These are phyloP conservation scores for Oncorhynchus keta DNA, from an alignment of 2,113 vertebrate genomes.

Conservation along the genomic window DNA sequence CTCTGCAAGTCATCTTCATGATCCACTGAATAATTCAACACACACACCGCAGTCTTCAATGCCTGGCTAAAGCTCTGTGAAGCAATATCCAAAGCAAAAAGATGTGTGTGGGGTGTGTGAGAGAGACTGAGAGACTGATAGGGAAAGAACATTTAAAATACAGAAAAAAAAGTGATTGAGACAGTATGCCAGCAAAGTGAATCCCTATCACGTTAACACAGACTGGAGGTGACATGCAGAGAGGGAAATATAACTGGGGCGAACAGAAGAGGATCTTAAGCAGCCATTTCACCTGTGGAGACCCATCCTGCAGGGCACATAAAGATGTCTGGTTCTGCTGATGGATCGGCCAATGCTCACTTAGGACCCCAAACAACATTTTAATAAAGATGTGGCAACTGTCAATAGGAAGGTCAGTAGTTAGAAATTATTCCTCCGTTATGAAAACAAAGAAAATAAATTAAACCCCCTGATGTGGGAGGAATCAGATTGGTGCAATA, in stretches of 20 bases:
- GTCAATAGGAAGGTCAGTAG: constrained; percentile 37
- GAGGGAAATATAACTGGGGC: constrained; percentile 41
- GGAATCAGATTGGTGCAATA: neutral
- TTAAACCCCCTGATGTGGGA: neutral
- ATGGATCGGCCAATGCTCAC: constrained; percentile 38
- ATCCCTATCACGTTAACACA: constrained; percentile 56
- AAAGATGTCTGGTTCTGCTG: constrained; percentile 57
- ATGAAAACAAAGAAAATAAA: neutral
- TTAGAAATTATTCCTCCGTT: constrained; percentile 49
- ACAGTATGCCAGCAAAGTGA: constrained; percentile 27
- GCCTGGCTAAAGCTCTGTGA: neutral
- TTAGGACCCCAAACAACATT: constrained; percentile 39
- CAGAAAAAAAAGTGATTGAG: constrained; percentile 21
- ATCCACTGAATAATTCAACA: constrained; percentile 67
- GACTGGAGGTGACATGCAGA: constrained; percentile 44
- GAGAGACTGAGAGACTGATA: constrained; percentile 8
- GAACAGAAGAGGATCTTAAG: constrained; percentile 36
- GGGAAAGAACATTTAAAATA: constrained; percentile 8
- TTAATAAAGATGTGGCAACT: constrained; percentile 43
- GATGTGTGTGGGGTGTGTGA: neutral
- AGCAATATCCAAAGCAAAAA: neutral
- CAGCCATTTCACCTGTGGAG: constrained; percentile 56
- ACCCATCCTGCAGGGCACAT: constrained; percentile 54
- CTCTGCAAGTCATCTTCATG: constrained; percentile 54
- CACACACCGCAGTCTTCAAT: neutral